A percentile compares a stretch with the other conserved stretches of the same genome.
These are phyloP conservation scores for Cynopterus brachyotis DNA, from an alignment of 2,113 vertebrate species.

Conservation along the genomic window DNA sequence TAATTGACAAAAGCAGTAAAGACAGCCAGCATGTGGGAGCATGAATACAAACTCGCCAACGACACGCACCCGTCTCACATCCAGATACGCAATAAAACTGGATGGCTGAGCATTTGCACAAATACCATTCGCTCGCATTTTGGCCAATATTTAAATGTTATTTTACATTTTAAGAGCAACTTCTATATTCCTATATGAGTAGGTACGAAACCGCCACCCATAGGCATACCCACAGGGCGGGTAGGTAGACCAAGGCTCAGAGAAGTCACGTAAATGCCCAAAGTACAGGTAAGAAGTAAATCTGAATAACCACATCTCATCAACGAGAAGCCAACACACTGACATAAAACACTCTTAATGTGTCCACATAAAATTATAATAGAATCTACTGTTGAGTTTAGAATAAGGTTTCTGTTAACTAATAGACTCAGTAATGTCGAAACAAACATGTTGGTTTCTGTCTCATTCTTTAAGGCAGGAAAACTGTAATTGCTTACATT, in stretches of 20 bases:
- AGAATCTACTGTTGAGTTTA: slow-evolving; percentile 16
- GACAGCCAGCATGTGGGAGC: not conserved
- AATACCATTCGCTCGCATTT: not conserved
- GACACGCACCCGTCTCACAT: not conserved
- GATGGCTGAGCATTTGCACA: not conserved
- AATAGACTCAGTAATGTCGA: slow-evolving; percentile 32
- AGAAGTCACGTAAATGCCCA: not conserved
- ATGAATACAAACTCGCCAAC: not conserved
- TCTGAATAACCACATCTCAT: not conserved
- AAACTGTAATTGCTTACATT: not conserved
- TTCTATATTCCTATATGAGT: not conserved
- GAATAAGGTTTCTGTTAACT: slow-evolving; percentile 47
- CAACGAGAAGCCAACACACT: not conserved
- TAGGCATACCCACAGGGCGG: not conserved
- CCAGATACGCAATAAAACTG: not conserved
- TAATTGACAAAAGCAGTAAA: not conserved
- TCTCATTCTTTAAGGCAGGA: not conserved
- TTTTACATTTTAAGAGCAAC: not conserved
- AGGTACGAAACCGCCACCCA: not conserved
- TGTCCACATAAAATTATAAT: not conserved
- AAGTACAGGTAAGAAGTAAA: not conserved
- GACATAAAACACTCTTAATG: not conserved
- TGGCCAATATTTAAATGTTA: not conserved
- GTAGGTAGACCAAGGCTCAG: not conserved
- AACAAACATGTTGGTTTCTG: slow-evolving; percentile 39